Evolutionary conservation across 2,888 invertebrate species (phyloP).

Genomic region (Cyclophora albipunctata): DNA sequence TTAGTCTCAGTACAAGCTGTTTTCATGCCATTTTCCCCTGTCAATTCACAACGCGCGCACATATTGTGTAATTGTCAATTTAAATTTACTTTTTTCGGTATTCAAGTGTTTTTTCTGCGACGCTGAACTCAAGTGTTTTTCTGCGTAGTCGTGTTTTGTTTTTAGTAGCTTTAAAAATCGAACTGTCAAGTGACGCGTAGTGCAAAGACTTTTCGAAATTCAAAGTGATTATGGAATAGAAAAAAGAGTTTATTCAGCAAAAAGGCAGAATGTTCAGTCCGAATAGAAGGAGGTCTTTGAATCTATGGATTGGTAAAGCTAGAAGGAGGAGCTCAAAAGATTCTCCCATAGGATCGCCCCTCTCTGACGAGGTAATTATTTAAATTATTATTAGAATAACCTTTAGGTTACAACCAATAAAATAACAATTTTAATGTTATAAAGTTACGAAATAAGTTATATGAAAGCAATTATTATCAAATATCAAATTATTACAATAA

Average conservation of each 20-base stretch:
- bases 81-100: conserved; percentile 19
- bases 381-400: neutral
- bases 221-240: too few species aligned
- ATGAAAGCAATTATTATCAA: neutral
- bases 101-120: conserved; percentile 6
- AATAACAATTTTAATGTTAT: too few species aligned
- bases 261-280: conserved; percentile 18
- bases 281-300: conserved; percentile 43
- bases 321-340: conserved; percentile 36
- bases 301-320: conserved; percentile 41
- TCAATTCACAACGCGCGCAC: conserved; percentile 54
- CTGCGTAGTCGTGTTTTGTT: too few species aligned
- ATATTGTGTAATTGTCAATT: conserved; percentile 31
- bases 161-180: too few species aligned
- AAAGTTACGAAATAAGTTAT: neutral
- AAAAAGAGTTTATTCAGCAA: neutral
- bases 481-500: too few species aligned
- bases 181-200: conserved; percentile 5
- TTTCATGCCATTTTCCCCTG: conserved; percentile 63
- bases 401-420: too few species aligned
- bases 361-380: conserved; percentile 34
- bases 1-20: conserved; percentile 22
- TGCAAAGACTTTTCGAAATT: neutral
- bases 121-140: conserved; percentile 7
- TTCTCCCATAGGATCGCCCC: conserved; percentile 30